Percentiles rank a stretch among this genome's conserved stretches.
Conservation (phyloP, 2,888 invertebrate genomes). For the Cephus rjabovi region DNA sequence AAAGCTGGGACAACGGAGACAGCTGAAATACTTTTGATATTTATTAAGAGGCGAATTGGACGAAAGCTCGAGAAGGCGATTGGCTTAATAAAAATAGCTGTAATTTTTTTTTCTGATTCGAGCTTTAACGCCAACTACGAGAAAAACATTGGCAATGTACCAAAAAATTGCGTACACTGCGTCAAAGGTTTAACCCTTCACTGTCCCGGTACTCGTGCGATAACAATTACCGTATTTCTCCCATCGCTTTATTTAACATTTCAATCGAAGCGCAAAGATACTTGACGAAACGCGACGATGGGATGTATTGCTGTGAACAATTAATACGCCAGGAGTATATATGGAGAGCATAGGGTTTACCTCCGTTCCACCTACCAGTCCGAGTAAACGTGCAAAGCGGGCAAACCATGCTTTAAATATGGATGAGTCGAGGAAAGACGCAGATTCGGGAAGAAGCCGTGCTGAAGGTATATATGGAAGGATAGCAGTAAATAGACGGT, state of each 20-base stretch:
- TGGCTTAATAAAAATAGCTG: conserved; percentile 15
- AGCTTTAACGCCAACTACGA: conserved; percentile 20
- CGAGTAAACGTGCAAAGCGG: background rate
- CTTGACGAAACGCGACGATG: background rate
- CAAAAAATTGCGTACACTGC: conserved; percentile 19
- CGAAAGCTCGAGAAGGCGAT: conserved; percentile 20
- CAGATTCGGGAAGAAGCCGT: background rate
- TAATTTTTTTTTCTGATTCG: background rate
- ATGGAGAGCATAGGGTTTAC: background rate
- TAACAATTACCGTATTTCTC: background rate
- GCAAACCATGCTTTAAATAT: background rate
- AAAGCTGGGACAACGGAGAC: background rate
- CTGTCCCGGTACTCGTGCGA: background rate
- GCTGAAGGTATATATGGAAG: background rate
- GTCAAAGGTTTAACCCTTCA: conserved; percentile 11
- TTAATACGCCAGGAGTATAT: background rate
- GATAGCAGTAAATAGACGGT: background rate
- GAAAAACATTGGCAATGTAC: conserved; percentile 25
- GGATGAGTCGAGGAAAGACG: background rate
- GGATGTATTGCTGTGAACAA: background rate
- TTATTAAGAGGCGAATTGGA: background rate
- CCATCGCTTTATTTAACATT: background rate
- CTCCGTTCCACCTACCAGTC: background rate
- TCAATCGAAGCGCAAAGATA: background rate
- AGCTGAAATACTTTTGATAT: background rate